Evolutionary conservation across 2,113 vertebrate genomes (phyloP), one percentile per base, ranked within the genome.

Genomic region (Lontra canadensis): DNA sequence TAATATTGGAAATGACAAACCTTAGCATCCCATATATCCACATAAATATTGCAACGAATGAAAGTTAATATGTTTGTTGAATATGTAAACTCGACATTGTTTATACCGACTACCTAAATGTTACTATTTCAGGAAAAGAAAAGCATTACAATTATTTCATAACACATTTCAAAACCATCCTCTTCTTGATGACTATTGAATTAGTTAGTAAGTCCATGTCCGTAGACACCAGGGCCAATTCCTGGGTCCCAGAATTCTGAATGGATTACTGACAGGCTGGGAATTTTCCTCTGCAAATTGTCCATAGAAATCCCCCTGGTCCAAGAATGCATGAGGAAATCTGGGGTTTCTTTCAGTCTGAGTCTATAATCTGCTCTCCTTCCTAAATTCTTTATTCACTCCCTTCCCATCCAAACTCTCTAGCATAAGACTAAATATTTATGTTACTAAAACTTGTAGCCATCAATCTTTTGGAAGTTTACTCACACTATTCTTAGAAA

Each of bases 1-100:
- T 97, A 29, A 63, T 98, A 96, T 96, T 92, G 78, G 96, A 98
- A 98, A 97, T 96, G 87, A 98, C 96, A 96, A 97, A 78, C 94
- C 93, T 88, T 63, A 95, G 80, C 74, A 80, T 97, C 86, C 92
- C 88, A 93, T 23, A 98, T 80, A 98, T 86, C 63, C 18, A 74
- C 79, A 92, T 81, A 74, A 97, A 98, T 67, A 90, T 90, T 95
- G 96, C 96, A 98, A 49, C 29, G 67, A 97, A 90, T 57, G 97
- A 94, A 95, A 94, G 61, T 96, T 96, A 97, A 63, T 20, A 79
- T 2, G 31, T 95, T 88, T 82, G 57, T 59, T 88, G 87, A 96
- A 34, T 67, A 97, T 1, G 29, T 67, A 88, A 95, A 94, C 31
- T 69, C 10, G 17, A 71, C n/a, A 69, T 79, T 13, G 52, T 94